A percentile compares a stretch with the other conserved stretches of the same genome.
Evolutionary conservation across 2,888 invertebrate genomes (phyloP).

Genomic region (Lysandra coridon): DNA sequence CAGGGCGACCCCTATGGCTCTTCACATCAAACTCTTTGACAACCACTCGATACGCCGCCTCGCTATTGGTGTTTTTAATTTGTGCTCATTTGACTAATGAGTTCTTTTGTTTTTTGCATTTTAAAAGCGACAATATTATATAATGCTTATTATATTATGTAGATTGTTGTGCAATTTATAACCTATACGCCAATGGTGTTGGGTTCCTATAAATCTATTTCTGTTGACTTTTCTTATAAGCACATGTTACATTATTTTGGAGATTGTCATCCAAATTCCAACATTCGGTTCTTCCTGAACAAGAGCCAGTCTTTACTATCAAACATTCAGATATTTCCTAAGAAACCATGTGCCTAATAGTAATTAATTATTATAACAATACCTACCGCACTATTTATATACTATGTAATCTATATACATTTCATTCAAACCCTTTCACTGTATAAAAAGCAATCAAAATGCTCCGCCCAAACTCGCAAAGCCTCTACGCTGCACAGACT

Average conservation of each 20-base stretch:
- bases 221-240: no score
- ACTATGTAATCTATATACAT: not conserved
- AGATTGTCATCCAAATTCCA: no score
- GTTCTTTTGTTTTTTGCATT: not conserved
- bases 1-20: not conserved
- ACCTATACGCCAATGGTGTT: no score
- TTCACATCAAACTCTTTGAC: conserved; percentile 34
- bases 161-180: no score
- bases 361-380: no score
- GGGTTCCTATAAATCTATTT: no score
- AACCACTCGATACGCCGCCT: not conserved
- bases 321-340: no score
- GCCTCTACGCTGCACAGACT: not conserved
- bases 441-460: not conserved
- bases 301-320: no score
- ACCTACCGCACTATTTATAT: not conserved
- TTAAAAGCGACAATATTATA: not conserved
- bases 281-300: no score
- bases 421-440: not conserved
- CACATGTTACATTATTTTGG: no score
- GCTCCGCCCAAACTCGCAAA: not conserved
- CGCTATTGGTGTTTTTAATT: conserved; percentile 7
- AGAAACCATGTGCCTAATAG: not conserved
- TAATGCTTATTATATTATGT: no score
- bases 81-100: not conserved